These are phyloP conservation scores for Hydrozoanthus tunicans DNA, from an alignment of 64 coral and sea anemone species.

Conservation along the genomic window DNA sequence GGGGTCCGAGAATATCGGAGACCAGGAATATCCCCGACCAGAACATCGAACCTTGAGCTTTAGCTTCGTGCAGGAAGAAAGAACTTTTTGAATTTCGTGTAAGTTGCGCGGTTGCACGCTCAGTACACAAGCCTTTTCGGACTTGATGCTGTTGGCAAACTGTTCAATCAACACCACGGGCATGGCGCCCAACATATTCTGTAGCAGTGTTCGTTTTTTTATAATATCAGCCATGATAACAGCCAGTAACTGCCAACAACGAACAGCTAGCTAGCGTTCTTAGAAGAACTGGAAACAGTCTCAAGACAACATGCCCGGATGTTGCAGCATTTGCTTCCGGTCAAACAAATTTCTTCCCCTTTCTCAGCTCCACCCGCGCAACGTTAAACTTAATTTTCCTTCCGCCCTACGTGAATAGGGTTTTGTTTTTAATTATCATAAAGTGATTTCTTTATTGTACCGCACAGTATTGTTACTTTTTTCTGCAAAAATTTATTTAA, in stretches of 20 bases:
- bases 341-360: too few species aligned
- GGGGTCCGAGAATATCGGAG: conserved; percentile 42
- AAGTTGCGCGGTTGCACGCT: conserved; percentile 46
- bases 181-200: conserved; percentile 5
- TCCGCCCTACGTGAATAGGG: too few species aligned
- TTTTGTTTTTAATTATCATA: too few species aligned
- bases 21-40: conserved; percentile 40
- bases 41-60: conserved; percentile 37
- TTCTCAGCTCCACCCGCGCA: too few species aligned
- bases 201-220: background rate
- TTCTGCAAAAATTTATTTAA: background rate
- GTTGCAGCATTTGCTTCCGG: background rate
- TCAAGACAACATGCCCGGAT: conserved; percentile 1
- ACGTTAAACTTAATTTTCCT: too few species aligned
- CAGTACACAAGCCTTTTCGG: conserved; percentile 15
- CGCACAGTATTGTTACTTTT: too few species aligned
- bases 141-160: conserved; percentile 25
- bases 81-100: conserved; percentile 23
- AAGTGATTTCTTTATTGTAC: too few species aligned
- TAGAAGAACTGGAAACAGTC: background rate
- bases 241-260: background rate
- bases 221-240: background rate
- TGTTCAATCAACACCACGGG: conserved; percentile 43
- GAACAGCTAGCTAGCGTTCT: background rate
- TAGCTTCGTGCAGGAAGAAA: background rate